Evolutionary conservation across 2,888 invertebrate genomes (phyloP).

Genomic region (Lasiommata megera): DNA sequence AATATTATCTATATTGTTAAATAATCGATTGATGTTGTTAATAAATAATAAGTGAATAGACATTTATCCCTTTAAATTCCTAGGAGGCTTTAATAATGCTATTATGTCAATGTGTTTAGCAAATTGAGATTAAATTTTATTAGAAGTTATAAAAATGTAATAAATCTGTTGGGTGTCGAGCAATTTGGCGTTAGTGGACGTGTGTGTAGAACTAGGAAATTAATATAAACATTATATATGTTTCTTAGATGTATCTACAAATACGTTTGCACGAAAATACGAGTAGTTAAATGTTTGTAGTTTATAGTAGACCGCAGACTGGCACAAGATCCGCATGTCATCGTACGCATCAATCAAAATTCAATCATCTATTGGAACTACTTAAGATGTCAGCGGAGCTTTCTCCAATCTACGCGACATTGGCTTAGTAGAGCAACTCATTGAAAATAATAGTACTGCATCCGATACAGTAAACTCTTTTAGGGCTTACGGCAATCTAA

Average conservation of each 20-base stretch:
- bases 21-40: neutral
- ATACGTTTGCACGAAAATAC: neutral
- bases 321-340: neutral
- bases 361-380: too few species aligned
- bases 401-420: too few species aligned
- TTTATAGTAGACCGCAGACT: neutral
- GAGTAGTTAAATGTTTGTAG: neutral
- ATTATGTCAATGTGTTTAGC: neutral
- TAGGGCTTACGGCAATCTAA: too few species aligned
- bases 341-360: too few species aligned
- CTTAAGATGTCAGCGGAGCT: too few species aligned
- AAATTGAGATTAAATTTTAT: slow-evolving; percentile 7
- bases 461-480: too few species aligned
- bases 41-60: neutral
- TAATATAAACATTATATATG: too few species aligned
- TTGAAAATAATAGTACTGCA: too few species aligned
- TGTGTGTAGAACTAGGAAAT: too few species aligned
- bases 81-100: slow-evolving; percentile 7
- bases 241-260: neutral
- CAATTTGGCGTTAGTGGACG: neutral
- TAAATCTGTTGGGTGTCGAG: neutral
- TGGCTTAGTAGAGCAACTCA: too few species aligned
- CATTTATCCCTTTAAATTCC: slow-evolving; percentile 10
- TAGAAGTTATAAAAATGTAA: neutral
- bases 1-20: neutral